Percentiles rank a stretch among this genome's conserved stretches.
Evolutionary conservation across 2,797 vertebrate species (phyloP).

Genomic region (Cygnus olor): DNA sequence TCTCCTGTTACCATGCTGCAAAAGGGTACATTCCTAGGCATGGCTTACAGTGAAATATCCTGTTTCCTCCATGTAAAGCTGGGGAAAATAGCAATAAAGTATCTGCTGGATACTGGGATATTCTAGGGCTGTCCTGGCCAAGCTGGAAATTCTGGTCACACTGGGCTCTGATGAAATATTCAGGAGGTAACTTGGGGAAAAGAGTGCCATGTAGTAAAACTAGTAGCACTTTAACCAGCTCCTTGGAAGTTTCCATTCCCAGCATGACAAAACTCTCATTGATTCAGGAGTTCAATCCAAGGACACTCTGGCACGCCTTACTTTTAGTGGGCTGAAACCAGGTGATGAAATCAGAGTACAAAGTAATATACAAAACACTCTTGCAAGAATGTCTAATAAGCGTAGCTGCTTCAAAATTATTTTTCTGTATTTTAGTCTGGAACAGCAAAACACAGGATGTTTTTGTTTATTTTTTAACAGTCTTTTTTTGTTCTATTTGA

Average conservation of each 20-base stretch:
- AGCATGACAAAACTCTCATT: conserved; percentile 14
- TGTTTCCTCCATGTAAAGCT: not conserved
- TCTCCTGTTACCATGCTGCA: not conserved
- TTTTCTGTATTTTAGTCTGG: not conserved
- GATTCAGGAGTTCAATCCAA: conserved; percentile 42
- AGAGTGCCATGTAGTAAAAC: not conserved
- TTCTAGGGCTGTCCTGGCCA: not conserved
- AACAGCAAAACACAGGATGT: not conserved
- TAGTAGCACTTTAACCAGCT: not conserved
- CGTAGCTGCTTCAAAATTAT: not conserved
- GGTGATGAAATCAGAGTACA: conserved; percentile 7
- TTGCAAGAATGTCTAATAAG: not conserved
- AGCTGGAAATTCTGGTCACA: conserved; percentile 49
- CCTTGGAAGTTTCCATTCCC: conserved; percentile 15
- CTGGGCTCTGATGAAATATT: not conserved
- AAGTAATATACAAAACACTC: not conserved
- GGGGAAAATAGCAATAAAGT: not conserved
- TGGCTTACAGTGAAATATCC: not conserved
- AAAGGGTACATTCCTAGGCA: not conserved
- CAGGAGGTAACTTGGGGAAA: not conserved
- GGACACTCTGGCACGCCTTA: not conserved
- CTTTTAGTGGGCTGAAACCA: not conserved
- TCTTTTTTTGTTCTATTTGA: not conserved
- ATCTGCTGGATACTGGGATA: not conserved
- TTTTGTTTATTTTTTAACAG: not conserved